Evolutionary conservation across 2,888 invertebrate genomes (phyloP).

Genomic region (Trissolcus japonicus): DNA sequence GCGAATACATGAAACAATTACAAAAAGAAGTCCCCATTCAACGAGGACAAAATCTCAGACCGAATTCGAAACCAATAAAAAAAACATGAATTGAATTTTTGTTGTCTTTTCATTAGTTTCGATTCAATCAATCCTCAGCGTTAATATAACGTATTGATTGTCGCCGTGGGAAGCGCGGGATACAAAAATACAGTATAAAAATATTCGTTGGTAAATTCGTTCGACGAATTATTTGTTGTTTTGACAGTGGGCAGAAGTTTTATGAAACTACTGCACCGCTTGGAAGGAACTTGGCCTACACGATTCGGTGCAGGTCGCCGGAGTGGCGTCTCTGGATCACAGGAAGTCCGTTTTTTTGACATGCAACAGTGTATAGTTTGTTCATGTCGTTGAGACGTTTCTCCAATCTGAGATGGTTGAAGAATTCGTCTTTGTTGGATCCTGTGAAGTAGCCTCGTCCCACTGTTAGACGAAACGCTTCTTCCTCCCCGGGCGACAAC

Average conservation of each 20-base stretch:
- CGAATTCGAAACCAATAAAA: too few species aligned
- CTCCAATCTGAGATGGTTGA: constrained; percentile 69
- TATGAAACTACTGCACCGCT: not conserved
- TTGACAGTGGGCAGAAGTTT: too few species aligned
- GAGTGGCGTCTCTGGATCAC: constrained; percentile 61
- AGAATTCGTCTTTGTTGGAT: constrained; percentile 70
- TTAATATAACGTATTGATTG: constrained; percentile 32
- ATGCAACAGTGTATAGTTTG: constrained; percentile 64
- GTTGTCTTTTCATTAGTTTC: constrained; percentile 3
- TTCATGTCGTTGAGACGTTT: constrained; percentile 68
- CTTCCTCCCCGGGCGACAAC: constrained; percentile 68
- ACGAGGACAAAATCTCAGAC: too few species aligned
- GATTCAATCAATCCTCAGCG: constrained; percentile 1
- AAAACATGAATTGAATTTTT: too few species aligned
- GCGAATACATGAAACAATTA: too few species aligned
- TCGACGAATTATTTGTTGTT: too few species aligned
- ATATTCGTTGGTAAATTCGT: constrained; percentile 1
- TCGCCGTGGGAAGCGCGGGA: not conserved
- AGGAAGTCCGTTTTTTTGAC: constrained; percentile 54
- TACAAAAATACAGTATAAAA: constrained; percentile 37
- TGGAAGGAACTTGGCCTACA: constrained; percentile 32
- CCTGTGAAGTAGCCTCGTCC: constrained; percentile 69
- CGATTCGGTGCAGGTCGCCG: constrained; percentile 62
- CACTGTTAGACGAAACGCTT: constrained; percentile 67
- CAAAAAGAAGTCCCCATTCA: too few species aligned